phyloP scores from a whole-genome alignment of 2,113 vertebrate species.

The Xiphophorus couchianus region DNA sequence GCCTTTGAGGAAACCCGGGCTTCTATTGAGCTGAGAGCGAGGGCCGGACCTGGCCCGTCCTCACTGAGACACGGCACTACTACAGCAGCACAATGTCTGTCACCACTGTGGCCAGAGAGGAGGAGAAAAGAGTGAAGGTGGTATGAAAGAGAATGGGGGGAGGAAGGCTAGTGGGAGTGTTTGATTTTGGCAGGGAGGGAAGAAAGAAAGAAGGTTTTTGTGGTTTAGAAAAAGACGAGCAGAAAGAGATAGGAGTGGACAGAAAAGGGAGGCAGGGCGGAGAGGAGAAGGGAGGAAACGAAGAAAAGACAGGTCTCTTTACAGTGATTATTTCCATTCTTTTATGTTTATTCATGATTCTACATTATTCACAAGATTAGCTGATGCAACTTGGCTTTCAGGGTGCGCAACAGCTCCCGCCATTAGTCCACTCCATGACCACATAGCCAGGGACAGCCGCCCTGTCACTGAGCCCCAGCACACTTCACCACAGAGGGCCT shows the following conservation, averaged over 20 bases:
- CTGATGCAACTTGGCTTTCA: conserved; percentile 67
- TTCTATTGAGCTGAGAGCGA: conserved; percentile 66
- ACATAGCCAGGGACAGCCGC: conserved; percentile 43
- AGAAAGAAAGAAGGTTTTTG: conserved; percentile 40
- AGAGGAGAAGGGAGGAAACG: conserved; percentile 6
- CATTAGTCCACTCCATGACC: conserved; percentile 56
- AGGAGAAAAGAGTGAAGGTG: conserved; percentile 41
- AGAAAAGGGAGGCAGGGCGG: conserved; percentile 35
- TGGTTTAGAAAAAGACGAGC: conserved; percentile 40
- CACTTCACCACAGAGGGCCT: conserved; percentile 1
- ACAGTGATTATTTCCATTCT: conserved; percentile 52
- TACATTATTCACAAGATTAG: conserved; percentile 77
- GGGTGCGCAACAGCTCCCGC: conserved; percentile 47
- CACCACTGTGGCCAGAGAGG: conserved; percentile 47
- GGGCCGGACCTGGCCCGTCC: conserved; percentile 51
- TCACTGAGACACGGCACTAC: conserved; percentile 45
- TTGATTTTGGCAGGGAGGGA: conserved; percentile 56
- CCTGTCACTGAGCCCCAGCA: conserved; percentile 42
- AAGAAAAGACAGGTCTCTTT: conserved; percentile 51
- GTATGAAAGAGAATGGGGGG: conserved; percentile 48
- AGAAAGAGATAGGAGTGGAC: conserved; percentile 40
- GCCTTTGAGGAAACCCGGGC: conserved; percentile 69
- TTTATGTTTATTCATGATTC: conserved; percentile 74
- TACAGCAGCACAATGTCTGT: conserved; percentile 66
- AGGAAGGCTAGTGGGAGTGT: conserved; percentile 43